These are phyloP conservation scores for Sparidentex hasta DNA, from an alignment of 2,797 vertebrate genomes.

Conservation along the genomic window DNA sequence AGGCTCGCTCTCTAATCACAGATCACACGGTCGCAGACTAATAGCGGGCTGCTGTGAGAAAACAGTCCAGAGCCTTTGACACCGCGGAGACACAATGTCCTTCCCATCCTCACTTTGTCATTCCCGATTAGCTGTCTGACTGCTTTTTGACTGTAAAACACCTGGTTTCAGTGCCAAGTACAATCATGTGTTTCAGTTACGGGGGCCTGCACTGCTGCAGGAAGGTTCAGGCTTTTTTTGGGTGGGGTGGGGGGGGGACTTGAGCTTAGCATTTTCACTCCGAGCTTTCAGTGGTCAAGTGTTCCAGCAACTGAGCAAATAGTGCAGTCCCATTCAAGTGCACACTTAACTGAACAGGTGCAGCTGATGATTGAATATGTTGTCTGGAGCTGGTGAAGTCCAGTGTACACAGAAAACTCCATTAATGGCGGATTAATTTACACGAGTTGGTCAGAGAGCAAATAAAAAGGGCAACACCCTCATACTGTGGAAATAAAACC, in stretches of 20 bases:
- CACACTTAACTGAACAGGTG: conserved; percentile 50
- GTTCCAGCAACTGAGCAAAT: conserved; percentile 39
- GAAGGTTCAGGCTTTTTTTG: conserved; percentile 1
- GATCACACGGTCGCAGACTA: conserved; percentile 54
- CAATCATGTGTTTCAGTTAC: neutral
- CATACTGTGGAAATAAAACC: neutral
- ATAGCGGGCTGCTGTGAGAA: conserved; percentile 68
- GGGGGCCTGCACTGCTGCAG: conserved; percentile 7
- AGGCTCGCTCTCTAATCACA: conserved; percentile 71
- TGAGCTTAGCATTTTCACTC: neutral
- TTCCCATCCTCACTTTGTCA: conserved; percentile 59
- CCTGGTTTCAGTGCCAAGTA: conserved; percentile 70
- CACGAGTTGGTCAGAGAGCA: conserved; percentile 23
- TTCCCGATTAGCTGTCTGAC: conserved; percentile 61
- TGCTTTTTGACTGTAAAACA: conserved; percentile 78
- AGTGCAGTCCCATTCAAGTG: conserved; percentile 29
- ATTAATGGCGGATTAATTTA: conserved; percentile 51
- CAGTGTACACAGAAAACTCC: conserved; percentile 55
- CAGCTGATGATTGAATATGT: conserved; percentile 33
- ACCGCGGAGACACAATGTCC: conserved; percentile 55
- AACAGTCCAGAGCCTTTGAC: conserved; percentile 62
- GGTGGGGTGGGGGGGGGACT: neutral
- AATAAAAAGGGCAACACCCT: conserved; percentile 35
- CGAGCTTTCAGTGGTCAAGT: conserved; percentile 14
- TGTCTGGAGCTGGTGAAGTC: conserved; percentile 24